Base-by-base conservation (phyloP, 2,888 invertebrate species). In the Melanostoma mellinum region DNA sequence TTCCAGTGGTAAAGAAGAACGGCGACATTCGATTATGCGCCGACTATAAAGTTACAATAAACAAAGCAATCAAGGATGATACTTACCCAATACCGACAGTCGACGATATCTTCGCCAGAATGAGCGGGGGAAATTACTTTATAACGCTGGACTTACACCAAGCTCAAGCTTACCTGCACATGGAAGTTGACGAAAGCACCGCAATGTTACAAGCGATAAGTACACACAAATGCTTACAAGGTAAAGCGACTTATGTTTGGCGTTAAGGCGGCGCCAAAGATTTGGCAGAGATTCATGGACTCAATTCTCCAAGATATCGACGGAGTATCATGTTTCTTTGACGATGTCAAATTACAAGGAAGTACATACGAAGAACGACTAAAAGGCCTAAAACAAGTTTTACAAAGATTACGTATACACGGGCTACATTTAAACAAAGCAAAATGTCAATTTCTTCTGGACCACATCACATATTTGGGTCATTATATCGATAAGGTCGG, bases 231-330 rank as follows among this genome's bases (percentile, higher is more conserved):
- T 71, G 74, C 53, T 6, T 69, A 68, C 35, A 40, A 32, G 46
- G 55, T 87, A n/a, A 88, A 87, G 32, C 75, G 88, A 30, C 76
- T 88, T 32, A 87, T 88, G 5, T 88, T 87, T 77, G 89, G 89
- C 35, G 35, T 80, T 3, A 20, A 20, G 20, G 73, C 80, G 9
- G 74, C 74, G 3, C 58, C 32, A 10, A 87, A 88, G 8, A 89
- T 88, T 77, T 89, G 89, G 85, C 88, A 89, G 69, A 85, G 86
- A 63, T 75, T 84, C 4, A 86, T 89, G 69, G 88, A 89, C 44
- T 86, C 87, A 56, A 69, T 89, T 33, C 78, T 89, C 20, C 77
- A 80, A 35, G 87, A 86, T 4, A 75, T 86, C 3, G 36, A 76
- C 0, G 77, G 80, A 4, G 75, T 86, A 0, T 72, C 50, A 53